phyloP scores from a whole-genome alignment of 2,797 vertebrate genomes.

The Acipenser oxyrinchus region DNA sequence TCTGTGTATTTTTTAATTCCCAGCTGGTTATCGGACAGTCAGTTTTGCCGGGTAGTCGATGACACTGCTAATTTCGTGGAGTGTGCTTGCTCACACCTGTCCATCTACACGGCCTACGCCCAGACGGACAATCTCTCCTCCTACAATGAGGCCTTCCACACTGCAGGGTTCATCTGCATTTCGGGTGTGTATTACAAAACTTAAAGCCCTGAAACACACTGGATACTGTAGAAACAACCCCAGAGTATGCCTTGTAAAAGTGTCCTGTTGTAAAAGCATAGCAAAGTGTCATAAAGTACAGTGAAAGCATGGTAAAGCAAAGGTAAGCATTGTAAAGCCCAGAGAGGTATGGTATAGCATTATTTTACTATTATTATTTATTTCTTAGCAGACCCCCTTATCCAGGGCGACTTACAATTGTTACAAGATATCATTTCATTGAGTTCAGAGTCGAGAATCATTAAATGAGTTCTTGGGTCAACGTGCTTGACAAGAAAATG shows the following conservation, averaged over 20 bases:
- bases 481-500: too few relatives aligned
- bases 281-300: too few relatives aligned
- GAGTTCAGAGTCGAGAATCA: too few relatives aligned
- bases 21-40: constrained; percentile 84
- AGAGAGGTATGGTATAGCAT: not conserved
- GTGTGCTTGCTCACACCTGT: constrained; percentile 92
- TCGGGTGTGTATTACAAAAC: constrained; percentile 67
- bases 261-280: not conserved
- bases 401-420: too few relatives aligned
- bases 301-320: too few relatives aligned
- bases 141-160: constrained; percentile 89
- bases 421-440: too few relatives aligned
- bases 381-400: too few relatives aligned
- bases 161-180: constrained; percentile 88
- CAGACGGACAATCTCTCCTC: constrained; percentile 65
- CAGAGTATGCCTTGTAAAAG: not conserved
- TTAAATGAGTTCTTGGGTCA: too few relatives aligned
- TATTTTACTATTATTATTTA: too few relatives aligned
- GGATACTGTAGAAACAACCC: not conserved
- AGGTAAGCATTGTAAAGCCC: too few relatives aligned
- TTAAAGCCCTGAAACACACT: not conserved
- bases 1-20: constrained; percentile 8
- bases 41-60: constrained; percentile 78
- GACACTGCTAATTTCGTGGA: constrained; percentile 79
- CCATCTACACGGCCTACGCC: constrained; percentile 75